These are phyloP conservation scores for Borostomias antarcticus DNA, from an alignment of 2,797 vertebrate genomes.

Conservation along the genomic window DNA sequence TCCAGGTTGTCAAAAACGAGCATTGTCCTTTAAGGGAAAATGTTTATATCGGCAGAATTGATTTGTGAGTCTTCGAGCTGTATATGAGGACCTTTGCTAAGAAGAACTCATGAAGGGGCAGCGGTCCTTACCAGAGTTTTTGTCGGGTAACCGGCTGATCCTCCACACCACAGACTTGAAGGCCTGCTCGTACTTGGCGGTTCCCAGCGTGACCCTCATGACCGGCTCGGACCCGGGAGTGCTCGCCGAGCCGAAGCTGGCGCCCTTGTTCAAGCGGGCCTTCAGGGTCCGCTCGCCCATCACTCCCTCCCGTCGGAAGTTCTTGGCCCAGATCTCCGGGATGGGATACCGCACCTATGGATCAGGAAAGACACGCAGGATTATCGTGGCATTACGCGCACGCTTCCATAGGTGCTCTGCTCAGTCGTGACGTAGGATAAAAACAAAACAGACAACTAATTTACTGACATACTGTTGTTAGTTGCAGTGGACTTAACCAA, in stretches of 20 bases:
- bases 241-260: conserved; percentile 82
- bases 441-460: no score
- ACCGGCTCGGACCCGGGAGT: conserved; percentile 86
- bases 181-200: conserved; percentile 88
- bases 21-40: no score
- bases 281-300: conserved; percentile 87
- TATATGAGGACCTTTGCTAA: neutral
- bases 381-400: no score
- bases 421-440: no score
- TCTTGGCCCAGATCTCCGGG: conserved; percentile 88
- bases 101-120: neutral
- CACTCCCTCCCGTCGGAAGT: conserved; percentile 85
- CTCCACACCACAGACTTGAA: conserved; percentile 89
- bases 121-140: conserved; percentile 84
- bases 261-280: conserved; percentile 88
- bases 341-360: conserved; percentile 79
- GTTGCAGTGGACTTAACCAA: no score
- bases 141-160: conserved; percentile 86
- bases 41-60: no score
- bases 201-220: conserved; percentile 89
- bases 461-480: no score
- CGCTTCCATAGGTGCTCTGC: no score
- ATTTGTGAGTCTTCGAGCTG: no score
- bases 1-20: no score
- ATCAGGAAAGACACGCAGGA: neutral